These are phyloP conservation scores for Cheirogaleus medius DNA, from an alignment of 2,113 vertebrate species.

Conservation along the genomic window DNA sequence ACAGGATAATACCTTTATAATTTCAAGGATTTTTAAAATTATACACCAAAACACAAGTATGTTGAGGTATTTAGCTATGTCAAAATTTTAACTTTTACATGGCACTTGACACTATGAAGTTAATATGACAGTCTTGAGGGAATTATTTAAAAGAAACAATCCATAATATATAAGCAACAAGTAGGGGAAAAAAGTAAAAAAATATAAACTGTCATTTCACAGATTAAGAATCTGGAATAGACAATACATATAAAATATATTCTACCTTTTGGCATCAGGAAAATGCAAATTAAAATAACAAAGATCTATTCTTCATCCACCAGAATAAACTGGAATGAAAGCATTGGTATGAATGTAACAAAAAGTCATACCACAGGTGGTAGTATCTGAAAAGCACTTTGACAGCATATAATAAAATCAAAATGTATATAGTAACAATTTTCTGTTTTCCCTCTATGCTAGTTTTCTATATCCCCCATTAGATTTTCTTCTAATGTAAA, in stretches of 20 bases:
- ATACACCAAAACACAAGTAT: background rate
- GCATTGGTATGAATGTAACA: background rate
- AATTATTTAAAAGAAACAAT: background rate
- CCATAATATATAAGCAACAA: background rate
- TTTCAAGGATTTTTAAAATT: background rate
- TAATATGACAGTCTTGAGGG: background rate
- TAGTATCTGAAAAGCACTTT: background rate
- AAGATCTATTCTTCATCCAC: background rate
- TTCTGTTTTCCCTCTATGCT: background rate
- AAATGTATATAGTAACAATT: no score
- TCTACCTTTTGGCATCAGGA: background rate
- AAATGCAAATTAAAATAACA: background rate
- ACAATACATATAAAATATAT: background rate
- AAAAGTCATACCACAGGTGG: background rate
- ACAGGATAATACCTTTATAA: background rate
- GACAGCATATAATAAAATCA: background rate
- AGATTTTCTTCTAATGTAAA: background rate
- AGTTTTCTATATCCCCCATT: background rate
- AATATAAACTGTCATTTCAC: background rate
- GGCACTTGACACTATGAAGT: background rate
- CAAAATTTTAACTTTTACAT: background rate
- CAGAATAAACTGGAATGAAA: background rate
- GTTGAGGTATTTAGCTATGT: background rate
- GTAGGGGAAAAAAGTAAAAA: background rate
- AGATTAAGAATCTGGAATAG: background rate